phyloP scores from a whole-genome alignment of 2,797 vertebrate species.

The Rhincodon typus region DNA sequence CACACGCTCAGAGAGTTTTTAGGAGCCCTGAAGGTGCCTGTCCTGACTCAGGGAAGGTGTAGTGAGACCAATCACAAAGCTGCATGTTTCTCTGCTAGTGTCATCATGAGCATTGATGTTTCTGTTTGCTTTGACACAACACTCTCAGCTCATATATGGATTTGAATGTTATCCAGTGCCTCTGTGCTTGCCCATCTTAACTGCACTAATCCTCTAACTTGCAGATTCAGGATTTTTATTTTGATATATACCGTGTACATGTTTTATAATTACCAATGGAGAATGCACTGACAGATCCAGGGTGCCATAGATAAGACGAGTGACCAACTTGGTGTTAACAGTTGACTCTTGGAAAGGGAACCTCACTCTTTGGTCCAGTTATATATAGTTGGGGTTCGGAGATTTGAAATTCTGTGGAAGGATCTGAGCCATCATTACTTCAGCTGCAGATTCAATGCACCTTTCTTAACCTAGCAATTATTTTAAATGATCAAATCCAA shows the following conservation, averaged over 20 bases:
- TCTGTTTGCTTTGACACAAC: constrained; percentile 47
- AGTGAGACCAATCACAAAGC: constrained; percentile 71
- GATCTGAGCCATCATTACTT: too few species aligned
- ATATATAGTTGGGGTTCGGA: background rate
- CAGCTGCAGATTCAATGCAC: background rate
- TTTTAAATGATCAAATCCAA: background rate
- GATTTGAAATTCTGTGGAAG: too few species aligned
- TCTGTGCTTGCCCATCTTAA: constrained; percentile 2
- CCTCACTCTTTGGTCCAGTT: background rate
- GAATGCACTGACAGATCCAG: constrained; percentile 23
- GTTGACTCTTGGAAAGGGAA: background rate
- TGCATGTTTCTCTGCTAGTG: constrained; percentile 72
- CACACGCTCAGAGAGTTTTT: constrained; percentile 80
- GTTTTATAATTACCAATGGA: background rate
- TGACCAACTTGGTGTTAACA: background rate
- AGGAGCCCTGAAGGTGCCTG: constrained; percentile 80
- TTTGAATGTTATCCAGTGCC: constrained; percentile 42
- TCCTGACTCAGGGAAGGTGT: constrained; percentile 70
- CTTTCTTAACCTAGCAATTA: background rate
- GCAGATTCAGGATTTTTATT: constrained; percentile 60
- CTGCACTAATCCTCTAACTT: constrained; percentile 43
- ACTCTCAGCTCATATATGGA: constrained; percentile 48
- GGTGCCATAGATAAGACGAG: background rate
- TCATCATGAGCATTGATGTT: constrained; percentile 50
- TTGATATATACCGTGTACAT: background rate